Evolutionary conservation across 2,888 invertebrate species (phyloP), one percentile per base, ranked within the genome.

Genomic region (Malthinus seriepunctatus): DNA sequence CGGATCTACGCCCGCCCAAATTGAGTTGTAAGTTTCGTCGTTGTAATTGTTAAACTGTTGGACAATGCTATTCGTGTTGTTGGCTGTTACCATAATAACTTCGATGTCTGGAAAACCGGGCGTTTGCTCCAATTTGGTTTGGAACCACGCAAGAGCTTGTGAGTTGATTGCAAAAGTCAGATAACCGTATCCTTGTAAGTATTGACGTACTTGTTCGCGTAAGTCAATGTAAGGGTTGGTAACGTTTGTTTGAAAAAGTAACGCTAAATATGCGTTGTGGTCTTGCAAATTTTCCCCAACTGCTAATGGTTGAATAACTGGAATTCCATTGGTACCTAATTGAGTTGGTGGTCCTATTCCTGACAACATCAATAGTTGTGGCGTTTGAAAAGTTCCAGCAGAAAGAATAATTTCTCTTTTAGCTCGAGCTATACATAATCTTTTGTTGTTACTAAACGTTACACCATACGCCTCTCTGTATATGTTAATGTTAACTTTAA

Each of bases 291-390:
- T 91, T 67, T 84, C 82, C 3, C 92, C 92, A 0, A 92, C 91
- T 0, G 85, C 86, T 2, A 89, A 80, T 71, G 91, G 83, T 59
- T 84, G 80, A 38, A 89, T 69, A 3, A 86, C 82, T 0, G 80
- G 73, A 48, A 91, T 88, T 2, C 81, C 81, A 7, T 85, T 69
- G 33, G 83, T 77, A 1, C 73, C 66, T 3, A 90, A 77, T 71
- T 89, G 85, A 0, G 82, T 78, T n/a, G 73, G 75, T 0, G 89
- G 89, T 0, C 90, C 90, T 15, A 93, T 80, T 8, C 94, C 94
- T 0, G 93, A 92, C 9, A 93, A 75, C 89, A 93, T 88, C 45
- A 95, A 76, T 8, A 94, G 75, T 73, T 93, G 93, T 0, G 94
- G 91, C 0, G 92, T 89, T 62, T 88, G 90, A 32, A 94, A 86